Conservation (phyloP, 92 coral and sea anemone species). For the Anthopleura xanthogrammica region DNA sequence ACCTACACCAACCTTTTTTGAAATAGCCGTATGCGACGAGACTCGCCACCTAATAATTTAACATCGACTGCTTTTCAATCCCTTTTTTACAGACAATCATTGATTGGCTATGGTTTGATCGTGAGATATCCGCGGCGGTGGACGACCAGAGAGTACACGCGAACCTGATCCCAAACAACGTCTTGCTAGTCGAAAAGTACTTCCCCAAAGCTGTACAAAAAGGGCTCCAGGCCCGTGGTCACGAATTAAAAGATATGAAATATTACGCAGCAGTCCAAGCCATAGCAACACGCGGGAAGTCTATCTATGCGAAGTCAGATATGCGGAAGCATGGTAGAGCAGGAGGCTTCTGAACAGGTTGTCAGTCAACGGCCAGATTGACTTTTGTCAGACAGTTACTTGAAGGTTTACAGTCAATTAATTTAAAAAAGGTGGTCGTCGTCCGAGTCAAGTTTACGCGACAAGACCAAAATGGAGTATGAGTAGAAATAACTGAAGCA, state of each 20-base stretch:
- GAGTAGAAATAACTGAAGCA: no score
- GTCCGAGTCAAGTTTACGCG: no score
- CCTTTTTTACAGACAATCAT: slow-evolving; percentile 51
- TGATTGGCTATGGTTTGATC: slow-evolving; percentile 72
- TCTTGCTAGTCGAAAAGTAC: not conserved
- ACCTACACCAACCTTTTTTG: no score
- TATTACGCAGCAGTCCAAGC: slow-evolving; percentile 22
- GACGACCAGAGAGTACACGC: slow-evolving; percentile 72
- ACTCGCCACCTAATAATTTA: no score
- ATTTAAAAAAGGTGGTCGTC: no score
- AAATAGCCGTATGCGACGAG: no score
- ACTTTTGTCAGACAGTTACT: no score
- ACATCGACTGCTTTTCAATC: not conserved
- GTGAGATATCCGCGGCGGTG: slow-evolving; percentile 65
- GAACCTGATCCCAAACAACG: slow-evolving; percentile 59
- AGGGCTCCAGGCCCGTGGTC: slow-evolving; percentile 27
- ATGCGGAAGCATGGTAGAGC: not conserved
- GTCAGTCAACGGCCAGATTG: no score
- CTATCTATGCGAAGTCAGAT: slow-evolving; percentile 6
- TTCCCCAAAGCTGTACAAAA: not conserved
- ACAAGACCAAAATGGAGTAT: no score
- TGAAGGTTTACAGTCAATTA: no score
- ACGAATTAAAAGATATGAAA: slow-evolving; percentile 4
- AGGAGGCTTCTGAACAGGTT: not conserved
- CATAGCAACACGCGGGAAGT: slow-evolving; percentile 1